Evolutionary conservation across 2,888 invertebrate species (phyloP), one percentile per base, ranked within the genome.

Genomic region (Stenchaetothrips biformis): DNA sequence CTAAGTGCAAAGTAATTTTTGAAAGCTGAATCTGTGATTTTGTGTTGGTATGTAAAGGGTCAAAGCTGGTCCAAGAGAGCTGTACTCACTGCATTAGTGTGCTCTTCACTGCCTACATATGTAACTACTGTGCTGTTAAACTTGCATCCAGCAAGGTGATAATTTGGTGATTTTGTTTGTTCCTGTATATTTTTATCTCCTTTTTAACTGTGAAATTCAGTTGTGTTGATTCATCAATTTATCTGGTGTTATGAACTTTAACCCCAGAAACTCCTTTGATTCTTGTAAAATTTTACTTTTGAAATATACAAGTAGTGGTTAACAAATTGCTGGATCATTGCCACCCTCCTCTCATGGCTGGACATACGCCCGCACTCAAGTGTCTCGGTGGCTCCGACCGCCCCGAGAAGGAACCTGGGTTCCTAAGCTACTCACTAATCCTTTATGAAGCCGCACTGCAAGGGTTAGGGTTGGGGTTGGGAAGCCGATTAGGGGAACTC

Each of bases 201-300:
- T 7, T 74, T 21, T 74, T 74, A n/a, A 18, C 16, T 59, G 59
- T 74, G 67, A 25, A 74, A 21, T 9, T 74, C 0, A 25, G 11
- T 74, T 25, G 25, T 25, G 21, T 74, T 74, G 25, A 25, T 74
- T 21, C 25, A 74, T 74, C 67, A 74, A 74, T 7, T 21, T 74
- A 74, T 21, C 11, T 9, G 21, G 25, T 25, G 7, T 1, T 11
- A 74, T 25, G 67, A 25, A 11, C 21, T 74, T 21, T 11, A 74
- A n/a, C 53, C 18, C 53, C 53, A 53, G 16, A n/a, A 74, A 25
- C 7, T 74, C 67, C 67, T 25, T 74, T 74, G 25, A 67, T 25
- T 74, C 67, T 74, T 74, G 67, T 74, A 74, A 74, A 74, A 74
- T 21, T 74, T 74, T 74, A 74, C 67, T 74, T 74, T 74, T 74